phyloP scores from a whole-genome alignment of 2,113 vertebrate genomes.

The Eolophus roseicapilla region DNA sequence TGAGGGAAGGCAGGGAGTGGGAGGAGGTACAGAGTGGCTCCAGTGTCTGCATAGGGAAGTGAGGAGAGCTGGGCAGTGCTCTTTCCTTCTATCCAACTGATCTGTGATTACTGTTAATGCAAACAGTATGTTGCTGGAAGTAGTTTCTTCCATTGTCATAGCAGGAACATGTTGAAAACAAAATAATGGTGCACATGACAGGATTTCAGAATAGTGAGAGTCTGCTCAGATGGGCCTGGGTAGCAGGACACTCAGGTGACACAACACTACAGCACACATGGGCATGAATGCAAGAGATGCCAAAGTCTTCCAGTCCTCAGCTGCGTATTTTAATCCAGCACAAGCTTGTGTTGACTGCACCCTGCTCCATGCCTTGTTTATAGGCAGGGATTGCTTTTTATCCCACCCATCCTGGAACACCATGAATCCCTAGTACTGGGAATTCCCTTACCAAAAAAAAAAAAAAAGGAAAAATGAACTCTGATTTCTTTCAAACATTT shows the following conservation, averaged over 20 bases:
- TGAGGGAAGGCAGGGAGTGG: background rate
- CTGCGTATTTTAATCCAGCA: background rate
- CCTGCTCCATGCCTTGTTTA: background rate
- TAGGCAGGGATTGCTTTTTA: background rate
- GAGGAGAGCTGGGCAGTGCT: background rate
- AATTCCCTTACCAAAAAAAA: background rate
- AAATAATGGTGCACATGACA: background rate
- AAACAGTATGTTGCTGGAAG: background rate
- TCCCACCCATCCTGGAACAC: background rate
- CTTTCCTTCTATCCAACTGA: background rate
- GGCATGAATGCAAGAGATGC: background rate
- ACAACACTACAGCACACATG: too few relatives aligned
- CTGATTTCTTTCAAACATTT: background rate
- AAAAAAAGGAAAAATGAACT: background rate
- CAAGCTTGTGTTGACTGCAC: background rate
- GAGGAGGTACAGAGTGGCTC: background rate
- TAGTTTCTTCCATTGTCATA: background rate
- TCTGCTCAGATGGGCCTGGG: background rate
- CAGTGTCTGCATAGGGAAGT: rapidly evolving
- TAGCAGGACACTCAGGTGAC: rapidly evolving
- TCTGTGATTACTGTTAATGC: background rate
- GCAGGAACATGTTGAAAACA: background rate
- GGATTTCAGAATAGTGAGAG: background rate
- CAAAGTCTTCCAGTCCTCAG: background rate
- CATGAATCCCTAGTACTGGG: background rate